Evolutionary conservation across 2,113 vertebrate species (phyloP).

Genomic region (Prunella fulvescens): DNA sequence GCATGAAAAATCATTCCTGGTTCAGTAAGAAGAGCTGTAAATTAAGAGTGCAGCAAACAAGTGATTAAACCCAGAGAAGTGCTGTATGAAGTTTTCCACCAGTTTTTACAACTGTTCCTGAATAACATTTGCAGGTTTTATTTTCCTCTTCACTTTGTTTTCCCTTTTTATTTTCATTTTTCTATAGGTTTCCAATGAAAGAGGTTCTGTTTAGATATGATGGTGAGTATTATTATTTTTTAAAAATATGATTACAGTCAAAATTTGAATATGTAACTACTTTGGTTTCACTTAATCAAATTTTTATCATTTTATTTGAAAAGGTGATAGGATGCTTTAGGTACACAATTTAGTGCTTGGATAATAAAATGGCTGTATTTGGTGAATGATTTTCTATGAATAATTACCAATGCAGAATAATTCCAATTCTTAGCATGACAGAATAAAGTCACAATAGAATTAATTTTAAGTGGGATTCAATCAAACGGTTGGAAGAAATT

Average conservation of each 20-base stretch:
- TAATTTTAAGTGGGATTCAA: not conserved
- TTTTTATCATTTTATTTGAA: not conserved
- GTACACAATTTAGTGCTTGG: not conserved
- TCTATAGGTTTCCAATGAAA: not conserved
- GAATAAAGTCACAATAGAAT: not conserved
- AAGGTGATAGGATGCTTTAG: not conserved
- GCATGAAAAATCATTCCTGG: not conserved
- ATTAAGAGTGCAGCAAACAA: not conserved
- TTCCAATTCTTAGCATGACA: not conserved
- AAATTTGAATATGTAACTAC: not conserved
- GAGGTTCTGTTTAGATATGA: constrained; percentile 13
- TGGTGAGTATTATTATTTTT: not conserved
- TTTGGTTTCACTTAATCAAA: not conserved
- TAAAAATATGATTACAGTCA: not conserved
- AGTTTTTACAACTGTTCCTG: not conserved
- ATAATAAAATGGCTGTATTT: not conserved
- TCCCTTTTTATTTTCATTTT: not conserved
- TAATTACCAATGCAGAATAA: not conserved
- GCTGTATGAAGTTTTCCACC: not conserved
- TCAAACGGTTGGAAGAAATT: not conserved
- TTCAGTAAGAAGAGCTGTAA: not conserved
- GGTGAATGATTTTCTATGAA: not conserved
- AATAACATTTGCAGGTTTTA: not conserved
- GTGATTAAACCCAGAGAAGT: not conserved
- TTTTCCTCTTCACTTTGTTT: not conserved